A percentile compares a stretch with the other conserved stretches of the same genome.
Evolutionary conservation across 2,888 invertebrate species (phyloP).

Genomic region (Phortica magna): DNA sequence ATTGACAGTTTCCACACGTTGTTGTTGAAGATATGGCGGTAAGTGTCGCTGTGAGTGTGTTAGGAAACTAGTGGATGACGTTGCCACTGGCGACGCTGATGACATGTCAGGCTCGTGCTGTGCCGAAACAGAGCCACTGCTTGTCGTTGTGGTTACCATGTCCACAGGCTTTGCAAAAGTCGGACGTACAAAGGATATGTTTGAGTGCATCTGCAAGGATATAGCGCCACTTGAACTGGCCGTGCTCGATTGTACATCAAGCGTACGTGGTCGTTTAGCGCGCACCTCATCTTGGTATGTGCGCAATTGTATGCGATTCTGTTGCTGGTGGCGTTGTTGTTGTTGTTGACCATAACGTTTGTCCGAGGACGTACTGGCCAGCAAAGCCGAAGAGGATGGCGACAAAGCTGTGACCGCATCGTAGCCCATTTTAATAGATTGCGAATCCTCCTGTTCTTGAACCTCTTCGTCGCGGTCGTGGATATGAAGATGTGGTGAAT

Average conservation of each 20-base stretch:
- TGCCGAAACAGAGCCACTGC: constrained; percentile 24
- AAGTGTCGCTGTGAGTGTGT: constrained; percentile 50
- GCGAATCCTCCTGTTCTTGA: constrained; percentile 60
- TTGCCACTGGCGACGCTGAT: constrained; percentile 42
- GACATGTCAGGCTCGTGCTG: constrained; percentile 44
- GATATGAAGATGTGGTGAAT: constrained; percentile 39
- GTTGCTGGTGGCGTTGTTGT: constrained; percentile 55
- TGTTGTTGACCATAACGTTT: constrained; percentile 52
- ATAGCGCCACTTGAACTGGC: constrained; percentile 38
- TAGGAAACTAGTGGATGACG: constrained; percentile 43
- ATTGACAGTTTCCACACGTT: constrained; percentile 55
- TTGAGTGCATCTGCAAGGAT: constrained; percentile 55
- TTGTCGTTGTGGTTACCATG: constrained; percentile 69
- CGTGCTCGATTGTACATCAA: constrained; percentile 57
- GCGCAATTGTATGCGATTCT: constrained; percentile 64
- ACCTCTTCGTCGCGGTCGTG: constrained; percentile 61
- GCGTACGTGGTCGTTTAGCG: constrained; percentile 62
- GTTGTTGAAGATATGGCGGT: constrained; percentile 51
- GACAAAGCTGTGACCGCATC: constrained; percentile 44
- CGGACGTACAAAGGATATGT: constrained; percentile 73
- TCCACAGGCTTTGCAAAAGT: constrained; percentile 70
- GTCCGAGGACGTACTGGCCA: constrained; percentile 39
- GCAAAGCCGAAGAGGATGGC: constrained; percentile 36
- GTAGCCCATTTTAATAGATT: constrained; percentile 61
- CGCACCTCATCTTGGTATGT: constrained; percentile 66